Percentiles rank a stretch among this genome's conserved stretches.
Evolutionary conservation across 2,113 vertebrate genomes (phyloP).

Genomic region (Callocephalon fimbriatum): DNA sequence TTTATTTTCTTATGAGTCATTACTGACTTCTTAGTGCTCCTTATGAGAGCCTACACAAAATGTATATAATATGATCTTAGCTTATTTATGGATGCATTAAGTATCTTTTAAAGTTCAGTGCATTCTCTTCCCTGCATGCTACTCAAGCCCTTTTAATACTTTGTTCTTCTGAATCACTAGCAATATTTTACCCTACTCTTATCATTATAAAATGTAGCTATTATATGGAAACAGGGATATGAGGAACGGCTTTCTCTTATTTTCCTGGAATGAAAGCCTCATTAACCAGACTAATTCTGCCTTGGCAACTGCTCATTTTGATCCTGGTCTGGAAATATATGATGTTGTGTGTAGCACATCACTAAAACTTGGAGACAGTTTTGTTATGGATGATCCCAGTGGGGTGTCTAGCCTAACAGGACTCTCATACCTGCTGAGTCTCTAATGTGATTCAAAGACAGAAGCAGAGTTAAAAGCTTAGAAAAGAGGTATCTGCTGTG

Average conservation of each 20-base stretch:
- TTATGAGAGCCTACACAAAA: not conserved
- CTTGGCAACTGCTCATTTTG: conserved; percentile 12
- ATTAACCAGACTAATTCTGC: conserved; percentile 42
- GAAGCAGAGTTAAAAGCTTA: not conserved
- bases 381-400: not conserved
- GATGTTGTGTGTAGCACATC: not conserved
- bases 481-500: not conserved
- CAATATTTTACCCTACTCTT: conserved; percentile 27
- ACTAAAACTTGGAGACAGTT: not conserved
- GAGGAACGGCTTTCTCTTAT: not conserved
- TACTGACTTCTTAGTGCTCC: not conserved
- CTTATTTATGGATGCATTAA: conserved; percentile 63
- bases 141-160: conserved; percentile 49
- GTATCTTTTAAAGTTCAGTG: conserved; percentile 44
- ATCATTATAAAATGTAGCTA: conserved; percentile 30
- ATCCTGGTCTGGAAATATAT: not conserved
- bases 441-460: conserved; percentile 8
- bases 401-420: not conserved
- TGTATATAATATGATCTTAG: conserved; percentile 12
- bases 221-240: not conserved
- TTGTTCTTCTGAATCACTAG: conserved; percentile 37
- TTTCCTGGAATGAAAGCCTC: conserved; percentile 42
- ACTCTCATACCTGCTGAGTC: conserved; percentile 1
- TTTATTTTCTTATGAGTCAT: conserved; percentile 26
- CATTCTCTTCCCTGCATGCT: conserved; percentile 18